Evolutionary conservation across 2,113 vertebrate species (phyloP).

Genomic region (Scopus umbretta): DNA sequence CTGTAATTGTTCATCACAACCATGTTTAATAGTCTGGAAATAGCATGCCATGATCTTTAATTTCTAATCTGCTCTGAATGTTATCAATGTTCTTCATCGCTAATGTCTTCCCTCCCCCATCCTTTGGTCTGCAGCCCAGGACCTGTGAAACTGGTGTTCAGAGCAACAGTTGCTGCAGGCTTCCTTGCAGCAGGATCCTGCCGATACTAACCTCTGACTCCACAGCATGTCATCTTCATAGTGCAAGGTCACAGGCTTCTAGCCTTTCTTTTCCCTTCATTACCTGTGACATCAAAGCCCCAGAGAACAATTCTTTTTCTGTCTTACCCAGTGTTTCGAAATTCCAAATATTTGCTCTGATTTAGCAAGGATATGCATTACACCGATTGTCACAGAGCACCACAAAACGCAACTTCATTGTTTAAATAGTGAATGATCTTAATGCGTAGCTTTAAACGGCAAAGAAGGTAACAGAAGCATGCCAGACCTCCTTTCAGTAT

Average conservation of each 20-base stretch:
- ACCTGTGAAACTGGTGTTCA: neutral
- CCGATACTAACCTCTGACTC: neutral
- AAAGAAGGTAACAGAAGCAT: neutral
- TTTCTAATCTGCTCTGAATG: constrained; percentile 15
- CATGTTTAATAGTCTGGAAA: constrained; percentile 47
- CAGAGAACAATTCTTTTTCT: neutral
- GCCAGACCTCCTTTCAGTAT: neutral
- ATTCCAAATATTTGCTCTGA: neutral
- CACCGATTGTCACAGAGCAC: neutral
- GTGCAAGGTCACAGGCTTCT: neutral
- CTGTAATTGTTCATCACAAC: neutral
- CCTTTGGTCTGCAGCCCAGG: neutral
- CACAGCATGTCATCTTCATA: neutral
- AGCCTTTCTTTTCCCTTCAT: neutral
- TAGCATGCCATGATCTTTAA: constrained; percentile 22
- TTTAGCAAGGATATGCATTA: neutral
- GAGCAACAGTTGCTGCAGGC: neutral
- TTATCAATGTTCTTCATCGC: neutral
- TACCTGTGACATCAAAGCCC: neutral
- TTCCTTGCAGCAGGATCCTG: neutral
- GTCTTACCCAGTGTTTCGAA: neutral
- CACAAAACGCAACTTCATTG: neutral
- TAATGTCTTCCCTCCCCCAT: neutral
- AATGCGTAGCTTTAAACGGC: neutral
- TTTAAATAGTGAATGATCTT: neutral